Conservation (phyloP, 2,797 vertebrate species). For the Acanthis flammea region DNA sequence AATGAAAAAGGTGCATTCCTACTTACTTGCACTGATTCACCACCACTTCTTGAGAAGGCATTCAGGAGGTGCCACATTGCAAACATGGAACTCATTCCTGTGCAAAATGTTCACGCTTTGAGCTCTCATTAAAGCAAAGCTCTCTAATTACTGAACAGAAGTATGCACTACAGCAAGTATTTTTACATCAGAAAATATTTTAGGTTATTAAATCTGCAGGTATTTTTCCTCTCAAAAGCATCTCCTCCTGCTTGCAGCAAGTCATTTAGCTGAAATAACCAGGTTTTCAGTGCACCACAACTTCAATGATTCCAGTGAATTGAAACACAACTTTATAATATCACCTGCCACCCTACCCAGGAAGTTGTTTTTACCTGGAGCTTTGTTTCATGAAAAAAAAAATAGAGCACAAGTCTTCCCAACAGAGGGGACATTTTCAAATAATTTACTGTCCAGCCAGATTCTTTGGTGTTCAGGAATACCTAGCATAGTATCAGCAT, state of each 20-base stretch:
- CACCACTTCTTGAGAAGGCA: not conserved
- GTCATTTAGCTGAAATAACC: not conserved
- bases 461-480: not conserved
- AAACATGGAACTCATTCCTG: not conserved
- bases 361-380: not conserved
- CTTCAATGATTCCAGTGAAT: not conserved
- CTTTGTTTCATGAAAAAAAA: not conserved
- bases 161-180: not conserved
- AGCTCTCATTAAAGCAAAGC: not conserved
- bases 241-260: not conserved
- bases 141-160: not conserved
- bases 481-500: not conserved
- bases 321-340: not conserved
- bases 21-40: slow-evolving; percentile 27
- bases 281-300: not conserved
- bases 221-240: not conserved
- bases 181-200: not conserved
- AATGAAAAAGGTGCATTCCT: not conserved
- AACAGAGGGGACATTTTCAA: not conserved
- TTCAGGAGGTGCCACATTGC: not conserved
- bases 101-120: not conserved
- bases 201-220: not conserved
- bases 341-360: not conserved
- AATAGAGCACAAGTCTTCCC: not conserved
- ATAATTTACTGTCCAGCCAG: not conserved